phyloP scores from a whole-genome alignment of 2,888 invertebrate genomes.

The Sialis fuliginosa region DNA sequence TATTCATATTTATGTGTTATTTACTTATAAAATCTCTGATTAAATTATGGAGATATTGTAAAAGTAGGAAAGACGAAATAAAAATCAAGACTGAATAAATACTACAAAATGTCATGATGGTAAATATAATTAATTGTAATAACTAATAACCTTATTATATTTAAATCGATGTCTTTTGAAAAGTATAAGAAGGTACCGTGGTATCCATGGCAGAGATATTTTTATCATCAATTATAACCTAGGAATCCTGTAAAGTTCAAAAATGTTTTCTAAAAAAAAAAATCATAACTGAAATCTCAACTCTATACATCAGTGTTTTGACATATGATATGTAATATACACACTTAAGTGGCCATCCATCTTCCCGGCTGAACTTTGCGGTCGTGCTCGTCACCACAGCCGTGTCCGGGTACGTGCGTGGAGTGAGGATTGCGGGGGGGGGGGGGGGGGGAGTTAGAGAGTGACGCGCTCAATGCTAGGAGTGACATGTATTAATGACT shows the following conservation, averaged over 20 bases:
- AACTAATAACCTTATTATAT: too few relatives aligned
- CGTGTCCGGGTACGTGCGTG: background rate
- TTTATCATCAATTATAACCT: too few relatives aligned
- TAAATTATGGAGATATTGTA: too few relatives aligned
- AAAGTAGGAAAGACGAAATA: too few relatives aligned
- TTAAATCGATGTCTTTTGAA: too few relatives aligned
- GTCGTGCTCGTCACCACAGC: background rate
- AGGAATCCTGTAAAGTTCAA: too few relatives aligned
- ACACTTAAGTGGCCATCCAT: background rate
- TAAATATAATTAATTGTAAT: too few relatives aligned
- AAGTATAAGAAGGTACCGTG: background rate
- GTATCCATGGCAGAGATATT: too few relatives aligned
- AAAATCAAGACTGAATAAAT: too few relatives aligned
- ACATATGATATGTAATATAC: background rate
- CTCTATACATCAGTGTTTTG: background rate
- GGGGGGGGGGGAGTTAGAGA: conserved; percentile 16
- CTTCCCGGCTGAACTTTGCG: background rate
- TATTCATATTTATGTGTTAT: too few relatives aligned
- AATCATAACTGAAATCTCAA: background rate
- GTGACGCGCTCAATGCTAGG: conserved; percentile 27
- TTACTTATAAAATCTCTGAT: too few relatives aligned
- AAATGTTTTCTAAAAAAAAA: background rate
- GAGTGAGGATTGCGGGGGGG: conserved; percentile 2
- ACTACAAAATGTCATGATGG: too few relatives aligned
- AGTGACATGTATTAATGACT: conserved; percentile 30